phyloP scores from a whole-genome alignment of 1,140 invertebrate species.

The Drosophila bifasciata region DNA sequence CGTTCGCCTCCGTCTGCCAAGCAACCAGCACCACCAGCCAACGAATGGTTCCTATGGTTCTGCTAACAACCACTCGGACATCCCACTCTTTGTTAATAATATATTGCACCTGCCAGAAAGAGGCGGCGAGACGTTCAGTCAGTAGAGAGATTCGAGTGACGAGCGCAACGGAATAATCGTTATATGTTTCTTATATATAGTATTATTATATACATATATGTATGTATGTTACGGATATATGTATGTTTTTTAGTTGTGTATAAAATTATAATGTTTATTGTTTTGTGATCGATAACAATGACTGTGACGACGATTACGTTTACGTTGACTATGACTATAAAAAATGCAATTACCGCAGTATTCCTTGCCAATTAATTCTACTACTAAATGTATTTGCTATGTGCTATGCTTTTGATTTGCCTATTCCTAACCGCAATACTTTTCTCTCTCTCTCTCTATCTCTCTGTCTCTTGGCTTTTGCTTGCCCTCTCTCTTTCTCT shows the following conservation, averaged over 20 bases:
- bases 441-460: not conserved
- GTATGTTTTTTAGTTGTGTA: slow-evolving; percentile 63
- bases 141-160: slow-evolving; percentile 2
- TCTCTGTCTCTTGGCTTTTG: slow-evolving; percentile 25
- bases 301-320: slow-evolving; percentile 26
- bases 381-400: slow-evolving; percentile 42
- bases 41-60: not conserved
- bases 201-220: slow-evolving; percentile 31
- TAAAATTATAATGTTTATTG: slow-evolving; percentile 62
- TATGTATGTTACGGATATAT: slow-evolving; percentile 47
- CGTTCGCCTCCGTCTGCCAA: slow-evolving; percentile 19
- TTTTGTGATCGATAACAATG: slow-evolving; percentile 51
- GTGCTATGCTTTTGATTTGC: slow-evolving; percentile 66
- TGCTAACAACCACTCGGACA: too few relatives aligned
- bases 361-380: slow-evolving; percentile 31
- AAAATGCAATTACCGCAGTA: slow-evolving; percentile 57
- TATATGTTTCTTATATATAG: slow-evolving; percentile 48
- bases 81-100: slow-evolving; percentile 34
- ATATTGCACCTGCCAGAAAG: not conserved
- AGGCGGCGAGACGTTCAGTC: not conserved
- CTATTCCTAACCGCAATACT: slow-evolving; percentile 33
- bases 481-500: slow-evolving; percentile 17
- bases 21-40: not conserved
- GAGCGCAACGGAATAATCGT: slow-evolving; percentile 21
- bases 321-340: slow-evolving; percentile 24